Base-by-base conservation (phyloP, 2,797 vertebrate species). In the Dendrocincla tyrannina region DNA sequence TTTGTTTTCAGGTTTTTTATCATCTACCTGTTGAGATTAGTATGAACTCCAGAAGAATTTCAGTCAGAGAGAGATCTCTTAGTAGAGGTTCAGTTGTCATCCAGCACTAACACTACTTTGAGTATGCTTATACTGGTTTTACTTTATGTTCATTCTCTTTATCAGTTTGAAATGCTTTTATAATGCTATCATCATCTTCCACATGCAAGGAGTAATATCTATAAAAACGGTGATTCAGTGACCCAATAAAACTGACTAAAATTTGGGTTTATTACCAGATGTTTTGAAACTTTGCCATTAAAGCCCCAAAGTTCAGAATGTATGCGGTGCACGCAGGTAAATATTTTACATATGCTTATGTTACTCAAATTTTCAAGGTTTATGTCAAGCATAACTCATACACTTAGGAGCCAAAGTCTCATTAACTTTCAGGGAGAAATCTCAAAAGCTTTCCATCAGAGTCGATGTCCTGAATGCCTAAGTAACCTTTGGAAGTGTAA, bases 281-380 rank as follows among this genome's bases (percentile, higher is more conserved):
- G 12, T 85, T 94, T 89, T 93, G 70, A 79, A 76, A 87, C 41
- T 52, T 76, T 67, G 47, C 63, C 11, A 9, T 76, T 76, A 67
- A 67, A 72, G 13, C 23, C 39, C 46, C 13, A 32, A 73, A 69
- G 25, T 59, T 79, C 47, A 63, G 52, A 33, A 62, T 47, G 24
- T 13, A 28, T 37, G n/a, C 0, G 0, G 25, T 67, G 33, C 32
- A 12, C n/a, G 7, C 22, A 39, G 59, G 58, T 76, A 56, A 62
- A 58, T 80, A 56, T 42, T 89, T 83, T 70, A 56, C 27, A 17
- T 74, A 8, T 23, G 11, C 23, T 33, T 59, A 17, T 30, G 56
- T 82, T 77, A 18, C 44, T 82, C 39, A 47, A 19, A n/a, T 39
- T 72, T 93, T 76, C 37, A 50, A 69, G 17, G 66, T 53, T 92